Conservation (phyloP, 2,888 invertebrate species). For the Chloromyia formosa region DNA sequence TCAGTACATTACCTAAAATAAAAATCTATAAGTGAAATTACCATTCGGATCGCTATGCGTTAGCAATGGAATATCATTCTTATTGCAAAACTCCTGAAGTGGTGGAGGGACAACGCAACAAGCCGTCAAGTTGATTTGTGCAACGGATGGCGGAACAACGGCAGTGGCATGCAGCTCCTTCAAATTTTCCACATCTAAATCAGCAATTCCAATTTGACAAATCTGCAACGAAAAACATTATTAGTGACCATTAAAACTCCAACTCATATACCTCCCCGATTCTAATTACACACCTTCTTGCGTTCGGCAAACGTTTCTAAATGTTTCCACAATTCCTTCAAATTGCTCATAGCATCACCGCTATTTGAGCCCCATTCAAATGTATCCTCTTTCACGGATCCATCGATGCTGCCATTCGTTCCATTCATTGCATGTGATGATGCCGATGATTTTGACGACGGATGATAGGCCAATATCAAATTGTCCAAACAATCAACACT, state of each 20-base stretch:
- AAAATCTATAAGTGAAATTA: constrained; percentile 65
- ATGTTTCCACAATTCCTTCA: constrained; percentile 80
- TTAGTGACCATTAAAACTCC: too few relatives aligned
- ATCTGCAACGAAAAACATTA: constrained; percentile 61
- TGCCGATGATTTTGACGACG: constrained; percentile 52
- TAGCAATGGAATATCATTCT: constrained; percentile 89
- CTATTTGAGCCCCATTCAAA: constrained; percentile 67
- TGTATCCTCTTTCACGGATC: constrained; percentile 54
- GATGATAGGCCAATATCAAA: constrained; percentile 81
- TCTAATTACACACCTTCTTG: constrained; percentile 68
- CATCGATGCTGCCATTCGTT: not conserved
- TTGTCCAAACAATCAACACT: constrained; percentile 81
- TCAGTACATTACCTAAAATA: too few relatives aligned
- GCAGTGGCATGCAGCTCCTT: constrained; percentile 80
- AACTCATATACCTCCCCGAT: too few relatives aligned
- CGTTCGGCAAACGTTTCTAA: constrained; percentile 76
- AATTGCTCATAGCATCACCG: constrained; percentile 66
- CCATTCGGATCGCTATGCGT: constrained; percentile 95
- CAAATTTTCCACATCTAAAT: constrained; percentile 85
- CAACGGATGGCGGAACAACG: constrained; percentile 82
- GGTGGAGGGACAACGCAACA: constrained; percentile 95
- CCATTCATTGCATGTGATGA: constrained; percentile 5
- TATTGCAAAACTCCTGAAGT: constrained; percentile 87
- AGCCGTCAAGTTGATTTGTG: constrained; percentile 91
- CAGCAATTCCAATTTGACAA: constrained; percentile 83